A percentile compares a stretch with the other conserved stretches of the same genome.
Conservation (phyloP, 2,797 vertebrate species). For the Danionella dracula region DNA sequence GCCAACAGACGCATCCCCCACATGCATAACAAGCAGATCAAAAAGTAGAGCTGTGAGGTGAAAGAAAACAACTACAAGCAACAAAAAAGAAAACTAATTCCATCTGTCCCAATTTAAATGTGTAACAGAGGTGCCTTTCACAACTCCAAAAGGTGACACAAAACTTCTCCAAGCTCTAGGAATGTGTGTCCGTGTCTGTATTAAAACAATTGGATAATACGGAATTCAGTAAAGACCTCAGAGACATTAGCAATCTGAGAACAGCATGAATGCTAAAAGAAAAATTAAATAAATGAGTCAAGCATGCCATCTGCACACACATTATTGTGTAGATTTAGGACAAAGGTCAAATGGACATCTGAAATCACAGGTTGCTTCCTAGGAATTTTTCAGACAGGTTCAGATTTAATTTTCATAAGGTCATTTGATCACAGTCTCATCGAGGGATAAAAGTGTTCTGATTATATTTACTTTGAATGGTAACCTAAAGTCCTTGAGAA, state of each 20-base stretch:
- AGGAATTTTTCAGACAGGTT: slow-evolving; percentile 37
- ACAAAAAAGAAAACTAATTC: slow-evolving; percentile 41
- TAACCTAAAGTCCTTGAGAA: slow-evolving; percentile 29
- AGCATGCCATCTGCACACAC: slow-evolving; percentile 42
- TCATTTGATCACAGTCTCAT: slow-evolving; percentile 1
- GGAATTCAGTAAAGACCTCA: slow-evolving; percentile 22
- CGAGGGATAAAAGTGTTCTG: background rate
- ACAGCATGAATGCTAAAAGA: slow-evolving; percentile 27
- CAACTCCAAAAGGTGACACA: slow-evolving; percentile 43
- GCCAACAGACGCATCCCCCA: slow-evolving; percentile 35
- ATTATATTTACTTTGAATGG: slow-evolving; percentile 28
- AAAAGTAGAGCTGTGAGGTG: slow-evolving; percentile 28
- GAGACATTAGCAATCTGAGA: background rate
- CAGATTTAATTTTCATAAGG: slow-evolving; percentile 9
- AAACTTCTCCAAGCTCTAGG: no score
- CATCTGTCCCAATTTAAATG: slow-evolving; percentile 50
- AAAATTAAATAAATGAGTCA: slow-evolving; percentile 31
- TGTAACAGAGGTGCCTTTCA: slow-evolving; percentile 44
- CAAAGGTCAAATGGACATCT: slow-evolving; percentile 40
- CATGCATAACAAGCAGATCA: slow-evolving; percentile 45
- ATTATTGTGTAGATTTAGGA: slow-evolving; percentile 26
- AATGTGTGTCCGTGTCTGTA: background rate
- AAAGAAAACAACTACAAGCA: slow-evolving; percentile 24
- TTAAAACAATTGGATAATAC: slow-evolving; percentile 11
- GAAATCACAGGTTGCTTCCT: slow-evolving; percentile 27